These are phyloP conservation scores for Tachina lurida DNA, from an alignment of 2,888 invertebrate genomes.

Conservation along the genomic window DNA sequence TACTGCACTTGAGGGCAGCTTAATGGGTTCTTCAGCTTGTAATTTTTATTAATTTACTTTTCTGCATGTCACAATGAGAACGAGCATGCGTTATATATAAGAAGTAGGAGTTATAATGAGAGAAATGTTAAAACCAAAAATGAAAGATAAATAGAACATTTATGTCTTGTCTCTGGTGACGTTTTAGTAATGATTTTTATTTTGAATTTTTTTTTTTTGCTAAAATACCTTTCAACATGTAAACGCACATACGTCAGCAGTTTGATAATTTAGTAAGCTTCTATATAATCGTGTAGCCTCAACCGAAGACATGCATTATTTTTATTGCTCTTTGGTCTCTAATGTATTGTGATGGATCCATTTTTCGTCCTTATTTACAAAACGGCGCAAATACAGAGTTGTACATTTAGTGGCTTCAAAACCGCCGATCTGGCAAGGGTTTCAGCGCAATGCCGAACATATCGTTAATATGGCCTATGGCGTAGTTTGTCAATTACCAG, in stretches of 20 bases:
- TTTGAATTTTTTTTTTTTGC: background rate
- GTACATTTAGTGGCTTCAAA: too few species aligned
- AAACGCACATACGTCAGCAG: constrained; percentile 4
- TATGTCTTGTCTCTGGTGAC: constrained; percentile 67
- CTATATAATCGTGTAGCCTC: too few species aligned
- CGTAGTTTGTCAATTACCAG: too few species aligned
- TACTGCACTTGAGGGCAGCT: constrained; percentile 24
- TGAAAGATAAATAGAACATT: constrained; percentile 65
- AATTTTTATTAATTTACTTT: constrained; percentile 67
- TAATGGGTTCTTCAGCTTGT: constrained; percentile 35
- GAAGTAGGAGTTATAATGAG: background rate
- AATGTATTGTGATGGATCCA: too few species aligned
- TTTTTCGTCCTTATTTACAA: too few species aligned
- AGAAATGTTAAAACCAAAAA: background rate
- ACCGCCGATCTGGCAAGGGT: too few species aligned
- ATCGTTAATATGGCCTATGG: too few species aligned
- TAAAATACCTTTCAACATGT: constrained; percentile 54
- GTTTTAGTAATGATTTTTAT: constrained; percentile 46
- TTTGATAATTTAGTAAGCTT: background rate
- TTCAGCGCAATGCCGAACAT: too few species aligned
- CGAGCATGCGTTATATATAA: constrained; percentile 72
- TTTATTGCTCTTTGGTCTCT: too few species aligned
- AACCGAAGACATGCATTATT: too few species aligned
- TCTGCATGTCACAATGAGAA: constrained; percentile 71
- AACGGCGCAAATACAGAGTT: too few species aligned